A percentile compares a stretch with the other conserved stretches of the same genome.
phyloP scores from a whole-genome alignment of 2,113 vertebrate genomes.

The Tympanuchus pallidicinctus region DNA sequence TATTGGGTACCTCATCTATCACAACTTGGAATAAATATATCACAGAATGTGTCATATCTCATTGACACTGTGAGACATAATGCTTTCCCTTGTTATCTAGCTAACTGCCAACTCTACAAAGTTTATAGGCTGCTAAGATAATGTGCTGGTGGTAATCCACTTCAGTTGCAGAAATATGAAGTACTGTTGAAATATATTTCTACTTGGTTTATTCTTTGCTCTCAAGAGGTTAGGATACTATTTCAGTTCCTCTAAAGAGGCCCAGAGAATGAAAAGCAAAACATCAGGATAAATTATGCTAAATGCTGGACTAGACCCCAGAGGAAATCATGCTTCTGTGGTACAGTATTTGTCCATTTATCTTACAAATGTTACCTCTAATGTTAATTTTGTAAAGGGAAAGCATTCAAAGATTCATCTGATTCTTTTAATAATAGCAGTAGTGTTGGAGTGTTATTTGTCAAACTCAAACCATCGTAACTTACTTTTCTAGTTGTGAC shows the following conservation, averaged over 20 bases:
- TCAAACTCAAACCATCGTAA: slow-evolving; percentile 13
- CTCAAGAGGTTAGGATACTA: slow-evolving; percentile 46
- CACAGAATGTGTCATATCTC: slow-evolving; percentile 50
- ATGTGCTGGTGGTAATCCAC: slow-evolving; percentile 56
- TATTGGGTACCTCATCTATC: slow-evolving; percentile 54
- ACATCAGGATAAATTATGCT: slow-evolving; percentile 74
- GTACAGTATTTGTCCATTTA: slow-evolving; percentile 60
- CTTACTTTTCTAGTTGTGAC: slow-evolving; percentile 12
- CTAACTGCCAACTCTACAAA: slow-evolving; percentile 36
- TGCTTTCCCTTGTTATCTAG: slow-evolving; percentile 61
- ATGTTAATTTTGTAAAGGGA: slow-evolving; percentile 58
- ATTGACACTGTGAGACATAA: slow-evolving; percentile 49
- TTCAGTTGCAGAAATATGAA: slow-evolving; percentile 71
- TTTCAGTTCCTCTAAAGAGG: slow-evolving; percentile 63
- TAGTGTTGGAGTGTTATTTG: slow-evolving; percentile 19
- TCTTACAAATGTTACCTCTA: slow-evolving; percentile 57
- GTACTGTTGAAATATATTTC: slow-evolving; percentile 65
- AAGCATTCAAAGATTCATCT: slow-evolving; percentile 49
- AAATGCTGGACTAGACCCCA: slow-evolving; percentile 64
- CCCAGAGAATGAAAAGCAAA: slow-evolving; percentile 46
- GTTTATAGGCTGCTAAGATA: slow-evolving; percentile 65
- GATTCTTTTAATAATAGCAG: slow-evolving; percentile 38
- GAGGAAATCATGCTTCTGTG: slow-evolving; percentile 68
- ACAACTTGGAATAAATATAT: slow-evolving; percentile 58
- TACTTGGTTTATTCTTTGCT: slow-evolving; percentile 60